Conservation (phyloP, 2,797 vertebrate species). For the Phaenicophaeus curvirostris region DNA sequence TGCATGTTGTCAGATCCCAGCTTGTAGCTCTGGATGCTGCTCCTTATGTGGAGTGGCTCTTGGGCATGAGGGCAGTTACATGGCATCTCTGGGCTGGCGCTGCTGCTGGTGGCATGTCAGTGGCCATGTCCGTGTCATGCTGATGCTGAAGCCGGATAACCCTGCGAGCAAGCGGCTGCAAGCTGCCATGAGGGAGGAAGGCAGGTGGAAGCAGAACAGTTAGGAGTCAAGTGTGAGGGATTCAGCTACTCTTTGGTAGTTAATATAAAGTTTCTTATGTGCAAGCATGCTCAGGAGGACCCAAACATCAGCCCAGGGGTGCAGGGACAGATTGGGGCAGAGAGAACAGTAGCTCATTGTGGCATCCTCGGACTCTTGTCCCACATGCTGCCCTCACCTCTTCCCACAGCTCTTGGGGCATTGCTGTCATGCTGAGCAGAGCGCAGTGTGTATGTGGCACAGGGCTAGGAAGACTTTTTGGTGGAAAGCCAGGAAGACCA, state of each 20-base stretch:
- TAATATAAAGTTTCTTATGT: neutral
- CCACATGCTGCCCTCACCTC: neutral
- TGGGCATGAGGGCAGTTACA: neutral
- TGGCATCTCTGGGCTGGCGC: neutral
- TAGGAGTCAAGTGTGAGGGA: neutral
- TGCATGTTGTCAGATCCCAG: neutral
- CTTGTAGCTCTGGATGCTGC: neutral
- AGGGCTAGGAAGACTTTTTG: neutral
- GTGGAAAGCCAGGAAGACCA: neutral
- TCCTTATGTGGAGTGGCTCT: neutral
- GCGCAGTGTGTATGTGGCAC: neutral
- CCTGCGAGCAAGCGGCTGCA: neutral
- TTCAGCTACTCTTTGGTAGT: neutral
- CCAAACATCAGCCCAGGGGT: neutral
- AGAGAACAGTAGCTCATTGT: neutral
- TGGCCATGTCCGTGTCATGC: accelerated
- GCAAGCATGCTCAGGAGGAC: neutral
- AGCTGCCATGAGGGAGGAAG: neutral
- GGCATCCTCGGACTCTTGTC: neutral
- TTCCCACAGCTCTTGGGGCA: neutral
- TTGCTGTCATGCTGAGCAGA: neutral
- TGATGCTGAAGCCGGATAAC: neutral
- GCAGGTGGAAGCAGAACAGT: neutral
- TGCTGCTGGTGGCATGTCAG: neutral
- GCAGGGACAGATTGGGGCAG: neutral